A percentile compares a stretch with the other conserved stretches of the same genome.
phyloP scores from a whole-genome alignment of 1,140 invertebrate genomes.

The Monochamus saltuarius region DNA sequence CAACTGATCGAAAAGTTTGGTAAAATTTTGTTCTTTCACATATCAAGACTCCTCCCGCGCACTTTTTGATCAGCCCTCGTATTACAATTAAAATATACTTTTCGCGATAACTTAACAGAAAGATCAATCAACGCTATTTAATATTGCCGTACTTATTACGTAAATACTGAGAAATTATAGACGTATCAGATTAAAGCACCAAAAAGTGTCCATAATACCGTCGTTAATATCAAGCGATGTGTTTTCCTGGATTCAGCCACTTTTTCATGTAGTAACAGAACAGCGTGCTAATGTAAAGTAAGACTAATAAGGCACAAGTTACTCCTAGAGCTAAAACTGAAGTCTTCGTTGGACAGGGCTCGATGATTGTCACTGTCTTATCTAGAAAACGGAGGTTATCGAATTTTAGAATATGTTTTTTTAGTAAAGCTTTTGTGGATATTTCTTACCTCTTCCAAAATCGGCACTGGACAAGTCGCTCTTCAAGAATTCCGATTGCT shows the following conservation, averaged over 20 bases:
- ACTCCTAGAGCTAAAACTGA: conserved; percentile 86
- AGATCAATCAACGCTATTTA: conserved; percentile 23
- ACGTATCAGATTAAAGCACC: conserved; percentile 4
- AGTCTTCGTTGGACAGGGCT: conserved; percentile 86
- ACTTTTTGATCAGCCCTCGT: conserved; percentile 3
- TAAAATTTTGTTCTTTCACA: conserved; percentile 10
- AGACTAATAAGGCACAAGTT: conserved; percentile 82
- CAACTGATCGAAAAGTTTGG: conserved; percentile 20
- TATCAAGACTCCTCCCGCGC: too few relatives aligned
- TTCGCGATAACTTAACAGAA: conserved; percentile 32
- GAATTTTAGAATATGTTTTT: background rate
- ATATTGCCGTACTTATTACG: conserved; percentile 13
- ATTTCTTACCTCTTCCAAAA: conserved; percentile 69
- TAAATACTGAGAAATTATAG: conserved; percentile 3
- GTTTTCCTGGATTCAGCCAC: conserved; percentile 80
- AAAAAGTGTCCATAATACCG: conserved; percentile 7
- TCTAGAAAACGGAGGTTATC: conserved; percentile 68
- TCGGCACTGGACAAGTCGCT: conserved; percentile 73
- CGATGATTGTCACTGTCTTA: conserved; percentile 82
- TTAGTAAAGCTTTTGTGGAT: too few relatives aligned
- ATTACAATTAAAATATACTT: conserved; percentile 3
- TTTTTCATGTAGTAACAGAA: conserved; percentile 91
- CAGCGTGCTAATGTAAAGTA: conserved; percentile 87
- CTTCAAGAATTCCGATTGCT: conserved; percentile 76
- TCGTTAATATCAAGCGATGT: conserved; percentile 63